Evolutionary conservation across 2,888 invertebrate species (phyloP).

Genomic region (Sthenelais limicola): DNA sequence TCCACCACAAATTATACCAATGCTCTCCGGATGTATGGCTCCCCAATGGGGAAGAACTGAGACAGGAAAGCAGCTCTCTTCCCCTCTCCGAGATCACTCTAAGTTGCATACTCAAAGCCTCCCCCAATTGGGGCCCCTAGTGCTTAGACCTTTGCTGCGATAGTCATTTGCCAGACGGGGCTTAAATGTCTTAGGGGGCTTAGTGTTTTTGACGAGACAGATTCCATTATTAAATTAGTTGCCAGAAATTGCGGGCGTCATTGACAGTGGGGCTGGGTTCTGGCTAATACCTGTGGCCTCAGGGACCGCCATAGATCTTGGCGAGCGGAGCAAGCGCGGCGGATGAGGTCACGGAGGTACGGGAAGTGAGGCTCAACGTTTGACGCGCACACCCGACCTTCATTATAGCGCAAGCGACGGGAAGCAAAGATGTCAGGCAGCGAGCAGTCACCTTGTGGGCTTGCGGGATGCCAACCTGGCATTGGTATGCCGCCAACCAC

Average conservation of each 20-base stretch:
- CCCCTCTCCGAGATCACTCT: too few species aligned
- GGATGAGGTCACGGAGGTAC: conserved; percentile 15
- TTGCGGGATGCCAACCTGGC: neutral
- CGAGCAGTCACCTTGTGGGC: neutral
- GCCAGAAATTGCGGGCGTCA: conserved; percentile 39
- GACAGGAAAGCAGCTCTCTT: too few species aligned
- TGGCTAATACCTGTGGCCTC: conserved; percentile 25
- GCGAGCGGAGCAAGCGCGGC: conserved; percentile 8
- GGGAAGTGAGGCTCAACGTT: conserved; percentile 39
- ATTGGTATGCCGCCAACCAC: conserved; percentile 25
- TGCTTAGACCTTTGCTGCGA: conserved; percentile 38
- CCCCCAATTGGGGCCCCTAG: conserved; percentile 33
- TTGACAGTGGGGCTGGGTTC: conserved; percentile 21
- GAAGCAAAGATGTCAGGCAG: conserved; percentile 37
- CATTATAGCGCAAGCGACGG: conserved; percentile 30
- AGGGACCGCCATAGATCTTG: conserved; percentile 33
- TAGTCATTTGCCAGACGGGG: conserved; percentile 32
- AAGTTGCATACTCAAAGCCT: too few species aligned
- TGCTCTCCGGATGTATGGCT: too few species aligned
- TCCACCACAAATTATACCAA: too few species aligned
- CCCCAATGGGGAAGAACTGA: too few species aligned
- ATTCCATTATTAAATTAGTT: conserved; percentile 40
- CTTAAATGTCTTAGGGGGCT: conserved; percentile 38
- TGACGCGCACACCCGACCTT: conserved; percentile 28
- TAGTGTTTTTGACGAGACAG: conserved; percentile 39